Evolutionary conservation across 2,888 invertebrate genomes (phyloP).

Genomic region (Rotaria sp.): DNA sequence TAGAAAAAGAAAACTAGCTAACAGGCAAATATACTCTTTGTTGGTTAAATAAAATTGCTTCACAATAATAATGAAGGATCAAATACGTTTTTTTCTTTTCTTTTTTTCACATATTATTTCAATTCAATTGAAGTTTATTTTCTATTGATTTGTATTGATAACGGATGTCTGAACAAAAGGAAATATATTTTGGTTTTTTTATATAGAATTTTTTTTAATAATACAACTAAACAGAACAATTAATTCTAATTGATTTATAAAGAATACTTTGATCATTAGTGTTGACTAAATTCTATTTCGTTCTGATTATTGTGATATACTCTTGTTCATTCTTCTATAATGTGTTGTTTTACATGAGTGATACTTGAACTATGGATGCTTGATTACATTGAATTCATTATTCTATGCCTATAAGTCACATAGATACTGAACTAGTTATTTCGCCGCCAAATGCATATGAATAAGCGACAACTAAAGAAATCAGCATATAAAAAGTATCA

Average conservation of each 20-base stretch:
- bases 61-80: neutral
- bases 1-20: neutral
- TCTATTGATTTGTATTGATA: neutral
- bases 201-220: no score
- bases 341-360: neutral
- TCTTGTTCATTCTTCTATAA: neutral
- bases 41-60: neutral
- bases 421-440: neutral
- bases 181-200: neutral
- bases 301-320: no score
- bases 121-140: neutral
- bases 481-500: neutral
- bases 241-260: no score
- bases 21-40: neutral
- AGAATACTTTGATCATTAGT: no score
- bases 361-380: neutral
- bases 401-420: neutral
- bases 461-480: neutral
- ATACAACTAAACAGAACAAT: no score
- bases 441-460: neutral
- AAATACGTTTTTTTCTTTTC: neutral
- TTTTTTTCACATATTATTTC: neutral
- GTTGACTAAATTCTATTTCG: no score
- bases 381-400: neutral
- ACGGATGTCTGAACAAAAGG: neutral